Evolutionary conservation across 2,797 vertebrate genomes (phyloP), one percentile per base, ranked within the genome.

Genomic region (Danio tinwini): DNA sequence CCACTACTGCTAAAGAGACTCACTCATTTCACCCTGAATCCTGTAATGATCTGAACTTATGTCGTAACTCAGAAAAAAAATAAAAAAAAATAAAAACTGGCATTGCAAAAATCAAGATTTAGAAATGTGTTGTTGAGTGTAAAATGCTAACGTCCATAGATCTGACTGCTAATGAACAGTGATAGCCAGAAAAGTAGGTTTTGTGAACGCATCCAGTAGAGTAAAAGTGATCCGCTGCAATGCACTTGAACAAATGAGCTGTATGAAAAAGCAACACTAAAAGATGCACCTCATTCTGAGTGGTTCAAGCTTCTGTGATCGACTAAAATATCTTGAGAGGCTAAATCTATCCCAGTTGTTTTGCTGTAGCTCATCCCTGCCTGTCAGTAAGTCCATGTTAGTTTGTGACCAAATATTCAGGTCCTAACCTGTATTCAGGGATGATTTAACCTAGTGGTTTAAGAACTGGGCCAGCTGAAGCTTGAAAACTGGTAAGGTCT

Each of bases 31-130:
- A 59, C 39, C 44, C 8, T 10, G 5, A 53, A 53, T 68, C 13
- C 14, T 58, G 56, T 11, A 72, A 71, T 58, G 13, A 17, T 37
- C 42, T n/a, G 19, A 59, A 42, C 58, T 13, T 11, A 21, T 73
- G 59, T 63, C 10, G 77, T 14, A 45, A 78, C 14, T n/a, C n/a
- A n/a, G n/a, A n/a, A n/a, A n/a, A n/a, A n/a, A n/a, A n/a, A n/a
- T n/a, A n/a, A n/a, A n/a, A n/a, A n/a, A n/a, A n/a, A n/a, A n/a
- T n/a, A n/a, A n/a, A n/a, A 80, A 73, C 12, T 6, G 16, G 14
- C 21, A 80, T 80, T 80, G 69, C 4, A 21, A 37, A 80, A 80
- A 16, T 37, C 13, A 17, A 44, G 76, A 44, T 5, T 13, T 4
- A 17, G 17, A 45, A 47, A 55, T 12, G 29, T 76, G 29, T 37